Conservation (phyloP, 1,140 invertebrate species). For the Cotesia glomerata region DNA sequence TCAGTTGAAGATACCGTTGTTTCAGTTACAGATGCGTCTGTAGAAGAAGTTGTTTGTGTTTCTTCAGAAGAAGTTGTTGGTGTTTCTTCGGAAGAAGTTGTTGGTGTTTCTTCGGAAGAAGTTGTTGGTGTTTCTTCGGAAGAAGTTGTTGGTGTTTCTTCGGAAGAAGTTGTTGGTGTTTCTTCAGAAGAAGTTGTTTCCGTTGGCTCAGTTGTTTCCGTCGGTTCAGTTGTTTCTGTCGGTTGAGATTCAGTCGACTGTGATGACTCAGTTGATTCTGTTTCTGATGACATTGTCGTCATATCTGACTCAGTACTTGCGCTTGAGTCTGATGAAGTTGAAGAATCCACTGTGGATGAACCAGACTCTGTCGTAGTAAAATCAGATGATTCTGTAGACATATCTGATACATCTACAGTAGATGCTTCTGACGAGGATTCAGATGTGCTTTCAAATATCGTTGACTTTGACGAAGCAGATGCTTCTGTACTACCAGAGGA, state of each 20-base stretch:
- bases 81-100: slow-evolving; percentile 4
- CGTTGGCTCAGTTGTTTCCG: slow-evolving; percentile 3
- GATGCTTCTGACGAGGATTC: slow-evolving; percentile 11
- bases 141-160: slow-evolving; percentile 2
- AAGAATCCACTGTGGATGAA: slow-evolving; percentile 8
- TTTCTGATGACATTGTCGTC: slow-evolving; percentile 2
- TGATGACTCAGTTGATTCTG: slow-evolving; percentile 5
- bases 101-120: slow-evolving; percentile 8
- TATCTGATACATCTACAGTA: slow-evolving; percentile 7
- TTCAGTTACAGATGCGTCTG: slow-evolving; percentile 11
- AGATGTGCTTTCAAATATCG: slow-evolving; percentile 10
- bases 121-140: slow-evolving; percentile 5
- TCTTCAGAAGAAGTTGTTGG: slow-evolving; percentile 28
- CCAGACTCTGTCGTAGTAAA: slow-evolving; percentile 1
- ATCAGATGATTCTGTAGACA: not conserved
- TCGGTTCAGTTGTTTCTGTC: slow-evolving; percentile 36
- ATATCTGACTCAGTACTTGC: not conserved
- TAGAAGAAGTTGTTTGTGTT: slow-evolving; percentile 17
- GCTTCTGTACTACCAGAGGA: slow-evolving; percentile 10
- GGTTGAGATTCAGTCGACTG: slow-evolving; percentile 10
- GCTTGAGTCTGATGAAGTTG: slow-evolving; percentile 13
- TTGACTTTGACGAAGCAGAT: not conserved
- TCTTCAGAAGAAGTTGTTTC: slow-evolving; percentile 32
- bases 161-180: slow-evolving; percentile 32
- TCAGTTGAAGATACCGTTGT: not conserved